Base-by-base conservation (phyloP, 2,797 vertebrate genomes). In the Valencia hispanica region DNA sequence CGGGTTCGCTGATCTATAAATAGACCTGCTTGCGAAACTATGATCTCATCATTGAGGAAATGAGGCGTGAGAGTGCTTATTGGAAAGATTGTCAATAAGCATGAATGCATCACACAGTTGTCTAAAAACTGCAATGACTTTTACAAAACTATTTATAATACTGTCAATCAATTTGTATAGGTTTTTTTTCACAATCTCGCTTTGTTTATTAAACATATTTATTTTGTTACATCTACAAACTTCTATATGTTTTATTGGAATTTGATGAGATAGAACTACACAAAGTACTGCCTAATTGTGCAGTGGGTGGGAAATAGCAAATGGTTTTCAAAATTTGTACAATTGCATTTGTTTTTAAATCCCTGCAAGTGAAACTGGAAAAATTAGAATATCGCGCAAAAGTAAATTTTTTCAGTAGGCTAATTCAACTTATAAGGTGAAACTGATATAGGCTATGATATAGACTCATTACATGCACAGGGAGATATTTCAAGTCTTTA, bases 21-120 rank as follows among this genome's bases (percentile, higher is more conserved):
- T 92, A 92, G 76, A 73, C 63, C 73, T 79, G 77, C 83, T 74
- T 88, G 77, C 48, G 68, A 73, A 79, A 65, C 69, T 70, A 86
- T 88, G 86, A 89, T 73, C 73, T 78, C 82, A 86, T 65, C 65
- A 75, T 17, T 50, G 84, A 34, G 61, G 73, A 75, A 57, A 71
- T 68, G 55, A 82, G 72, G 80, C 78, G 78, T 74, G 50, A 83
- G 84, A 82, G 82, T 75, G 50, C 36, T 70, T 50, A 73, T 53
- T 80, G 15, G 74, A 75, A 68, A 74, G 63, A 8, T 61, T 0
- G 25, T 65, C 75, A 77, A 22, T 50, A 50, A 72, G 51, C 34
- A 27, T 36, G 11, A 22, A 72, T 75, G 66, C 73, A 34, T 84
- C 73, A 72, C 17, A 20, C 30, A 12, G 5, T 10, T 41, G 50